Conservation (phyloP, 1,140 invertebrate species). For the Onthophagus taurus region DNA sequence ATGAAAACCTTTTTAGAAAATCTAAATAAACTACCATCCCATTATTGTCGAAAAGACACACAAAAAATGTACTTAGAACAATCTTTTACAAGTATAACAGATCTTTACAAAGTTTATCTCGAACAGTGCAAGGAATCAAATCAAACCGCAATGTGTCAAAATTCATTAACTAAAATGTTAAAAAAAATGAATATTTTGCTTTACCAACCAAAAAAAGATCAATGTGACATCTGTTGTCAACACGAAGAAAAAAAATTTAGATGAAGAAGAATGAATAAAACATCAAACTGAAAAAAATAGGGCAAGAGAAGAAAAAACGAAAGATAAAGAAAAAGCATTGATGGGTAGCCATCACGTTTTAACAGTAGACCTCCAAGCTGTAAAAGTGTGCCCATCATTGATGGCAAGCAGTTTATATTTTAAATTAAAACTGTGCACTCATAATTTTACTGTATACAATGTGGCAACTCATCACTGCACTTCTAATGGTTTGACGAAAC, state of each 20-base stretch:
- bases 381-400: conserved; percentile 33
- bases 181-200: conserved; percentile 27
- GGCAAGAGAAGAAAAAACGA: conserved; percentile 20
- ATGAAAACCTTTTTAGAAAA: conserved; percentile 11
- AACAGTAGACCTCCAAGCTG: conserved; percentile 35
- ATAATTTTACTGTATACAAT: conserved; percentile 42
- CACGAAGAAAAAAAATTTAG: conserved; percentile 6
- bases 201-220: conserved; percentile 34
- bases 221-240: conserved; percentile 29
- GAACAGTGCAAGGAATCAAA: background rate
- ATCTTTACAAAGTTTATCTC: background rate
- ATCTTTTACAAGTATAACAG: conserved; percentile 9
- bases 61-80: conserved; percentile 16
- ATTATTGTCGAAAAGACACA: conserved; percentile 17
- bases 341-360: conserved; percentile 17
- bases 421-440: conserved; percentile 36
- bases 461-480: conserved; percentile 25
- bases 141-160: background rate
- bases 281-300: conserved; percentile 19
- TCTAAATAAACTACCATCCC: conserved; percentile 15
- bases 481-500: conserved; percentile 14
- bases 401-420: conserved; percentile 38
- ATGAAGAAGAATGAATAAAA: conserved; percentile 18
- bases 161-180: conserved; percentile 18
- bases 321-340: conserved; percentile 25